phyloP scores from a whole-genome alignment of 1,140 invertebrate genomes.

The Rhopalosiphum maidis region DNA sequence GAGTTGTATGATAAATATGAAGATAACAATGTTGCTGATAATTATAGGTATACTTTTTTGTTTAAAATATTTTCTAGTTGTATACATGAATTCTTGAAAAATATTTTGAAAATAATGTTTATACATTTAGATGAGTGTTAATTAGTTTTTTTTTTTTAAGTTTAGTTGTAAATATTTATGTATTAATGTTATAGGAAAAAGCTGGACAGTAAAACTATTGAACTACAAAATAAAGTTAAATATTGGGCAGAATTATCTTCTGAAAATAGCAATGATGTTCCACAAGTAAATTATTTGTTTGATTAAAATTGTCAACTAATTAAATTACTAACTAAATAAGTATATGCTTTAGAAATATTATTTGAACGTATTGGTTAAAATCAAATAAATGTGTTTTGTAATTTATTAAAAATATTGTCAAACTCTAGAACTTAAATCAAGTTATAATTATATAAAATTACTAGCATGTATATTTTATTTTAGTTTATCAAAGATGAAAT shows the following conservation, averaged over 20 bases:
- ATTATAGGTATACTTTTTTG: background rate
- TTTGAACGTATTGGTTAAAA: background rate
- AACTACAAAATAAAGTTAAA: constrained; percentile 47
- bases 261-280: background rate
- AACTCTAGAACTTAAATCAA: background rate
- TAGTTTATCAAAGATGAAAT: constrained; percentile 55
- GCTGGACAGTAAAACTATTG: constrained; percentile 34
- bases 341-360: background rate
- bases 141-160: background rate
- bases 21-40: constrained; percentile 43
- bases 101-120: background rate
- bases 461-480: background rate
- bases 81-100: background rate
- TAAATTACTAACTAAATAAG: background rate
- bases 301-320: background rate
- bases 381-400: background rate
- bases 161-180: background rate
- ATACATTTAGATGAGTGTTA: background rate
- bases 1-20: constrained; percentile 40
- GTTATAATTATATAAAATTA: background rate
- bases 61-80: background rate
- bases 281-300: constrained; percentile 30
- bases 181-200: constrained; percentile 28
- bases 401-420: background rate
- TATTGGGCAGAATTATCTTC: constrained; percentile 46